phyloP scores from a whole-genome alignment of 2,797 vertebrate genomes.

The Onychomys torridus region DNA sequence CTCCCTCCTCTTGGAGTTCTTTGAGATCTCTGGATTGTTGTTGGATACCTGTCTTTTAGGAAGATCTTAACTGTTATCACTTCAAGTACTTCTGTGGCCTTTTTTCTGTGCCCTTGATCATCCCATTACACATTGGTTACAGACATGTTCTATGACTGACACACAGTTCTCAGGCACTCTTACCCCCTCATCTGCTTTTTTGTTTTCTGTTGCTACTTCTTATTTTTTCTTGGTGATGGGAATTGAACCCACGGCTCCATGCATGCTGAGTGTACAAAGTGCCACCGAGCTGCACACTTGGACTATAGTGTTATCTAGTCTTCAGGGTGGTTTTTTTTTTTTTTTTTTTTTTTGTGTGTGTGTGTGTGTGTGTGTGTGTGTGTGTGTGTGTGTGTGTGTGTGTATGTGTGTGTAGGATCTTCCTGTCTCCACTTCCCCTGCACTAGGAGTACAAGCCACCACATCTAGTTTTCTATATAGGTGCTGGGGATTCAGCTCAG shows the following conservation, averaged over 20 bases:
- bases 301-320: neutral
- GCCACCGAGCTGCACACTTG: neutral
- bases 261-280: neutral
- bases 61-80: neutral
- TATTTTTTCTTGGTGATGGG: neutral
- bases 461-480: neutral
- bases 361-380: neutral
- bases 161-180: neutral
- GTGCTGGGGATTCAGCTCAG: neutral
- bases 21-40: constrained; percentile 6
- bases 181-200: neutral
- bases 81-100: neutral
- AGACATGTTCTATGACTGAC: neutral
- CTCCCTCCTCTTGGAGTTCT: neutral
- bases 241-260: neutral
- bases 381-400: neutral
- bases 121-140: neutral
- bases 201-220: neutral
- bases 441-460: neutral
- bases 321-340: too few relatives aligned
- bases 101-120: neutral
- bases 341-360: too few relatives aligned
- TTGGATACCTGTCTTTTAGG: neutral
- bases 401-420: neutral
- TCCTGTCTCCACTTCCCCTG: neutral